Base-by-base conservation (phyloP, 2,888 invertebrate species). In the Melanargia galathea region DNA sequence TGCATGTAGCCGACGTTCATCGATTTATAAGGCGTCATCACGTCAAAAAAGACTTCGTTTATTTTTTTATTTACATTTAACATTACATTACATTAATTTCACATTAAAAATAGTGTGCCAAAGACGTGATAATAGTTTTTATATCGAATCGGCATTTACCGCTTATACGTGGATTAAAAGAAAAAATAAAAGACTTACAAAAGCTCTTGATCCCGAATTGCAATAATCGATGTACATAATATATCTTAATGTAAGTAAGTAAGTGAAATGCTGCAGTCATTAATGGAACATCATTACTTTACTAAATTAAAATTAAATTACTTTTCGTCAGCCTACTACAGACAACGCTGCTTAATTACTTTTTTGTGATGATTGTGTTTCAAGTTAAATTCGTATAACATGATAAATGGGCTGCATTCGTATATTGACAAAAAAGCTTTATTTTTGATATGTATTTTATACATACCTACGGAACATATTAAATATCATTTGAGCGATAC, bases 301-400 rank as follows among this genome's bases (percentile, higher is more conserved):
- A 20, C 33, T 45, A 18, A 57, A 57, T 33, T 30, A 57, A 46
- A 33, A 57, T 33, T n/a, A 46, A 57, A 46, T 46, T 30, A 46
- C 46, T 46, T 35, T 20, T 52, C 20, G 33, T n/a, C 52, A 33
- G 33, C 33, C 30, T 11, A 48, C 48, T 35, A 35, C 20, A 35
- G 52, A 52, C 33, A 35, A 35, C 52, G 52, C 52, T 20, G 52
- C 52, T 52, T 52, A 52, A 52, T 52, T 35, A 52, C 52, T 52
- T 52, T 51, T 52, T 52, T 52, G 52, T 52, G 52, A 20, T 20
- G 35, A 52, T 52, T 52, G 52, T 35, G 18, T 52, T 52, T 52
- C 52, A 35, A 52, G 35, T 18, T 33, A 52, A 52, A 52, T 20
- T 52, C 52, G 52, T 20, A n/a, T n/a, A 35, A 20, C 35, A 52